phyloP scores from a whole-genome alignment of 2,888 invertebrate species.

The Mactromeris polynyma region DNA sequence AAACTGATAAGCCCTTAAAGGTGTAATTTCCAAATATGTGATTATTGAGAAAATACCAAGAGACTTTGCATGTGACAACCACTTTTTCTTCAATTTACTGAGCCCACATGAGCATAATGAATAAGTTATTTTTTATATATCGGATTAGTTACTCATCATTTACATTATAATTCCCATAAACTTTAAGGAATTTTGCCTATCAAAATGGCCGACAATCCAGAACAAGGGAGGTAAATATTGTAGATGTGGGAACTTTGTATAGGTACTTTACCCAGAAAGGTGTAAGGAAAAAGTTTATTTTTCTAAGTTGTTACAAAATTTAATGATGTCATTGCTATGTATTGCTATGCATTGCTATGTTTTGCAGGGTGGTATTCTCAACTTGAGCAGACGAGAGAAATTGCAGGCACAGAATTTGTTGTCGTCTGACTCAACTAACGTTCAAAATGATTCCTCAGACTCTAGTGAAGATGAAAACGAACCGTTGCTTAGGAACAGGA shows the following conservation, averaged over 20 bases:
- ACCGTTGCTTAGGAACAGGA: constrained; percentile 45
- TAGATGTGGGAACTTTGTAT: too few species aligned
- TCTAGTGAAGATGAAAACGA: constrained; percentile 64
- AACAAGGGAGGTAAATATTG: too few species aligned
- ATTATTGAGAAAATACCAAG: too few species aligned
- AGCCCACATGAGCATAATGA: too few species aligned
- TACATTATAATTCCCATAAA: too few species aligned
- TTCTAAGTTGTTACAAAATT: not conserved
- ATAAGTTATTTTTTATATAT: too few species aligned
- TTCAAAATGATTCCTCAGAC: constrained; percentile 21
- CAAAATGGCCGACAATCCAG: too few species aligned
- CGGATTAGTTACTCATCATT: not conserved
- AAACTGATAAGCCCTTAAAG: too few species aligned
- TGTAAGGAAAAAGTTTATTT: not conserved
- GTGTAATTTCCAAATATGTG: too few species aligned
- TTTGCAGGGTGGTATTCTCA: constrained; percentile 83
- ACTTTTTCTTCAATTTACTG: too few species aligned
- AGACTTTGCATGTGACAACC: too few species aligned
- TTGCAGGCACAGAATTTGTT: constrained; percentile 37
- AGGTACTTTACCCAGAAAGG: not conserved
- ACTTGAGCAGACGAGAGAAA: constrained; percentile 82
- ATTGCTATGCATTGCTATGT: not conserved
- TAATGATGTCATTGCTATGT: not conserved
- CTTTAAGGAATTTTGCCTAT: too few species aligned
- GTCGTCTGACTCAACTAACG: not conserved